Base-by-base conservation (phyloP, 1,140 invertebrate genomes). In the Drosophila bifasciata region DNA sequence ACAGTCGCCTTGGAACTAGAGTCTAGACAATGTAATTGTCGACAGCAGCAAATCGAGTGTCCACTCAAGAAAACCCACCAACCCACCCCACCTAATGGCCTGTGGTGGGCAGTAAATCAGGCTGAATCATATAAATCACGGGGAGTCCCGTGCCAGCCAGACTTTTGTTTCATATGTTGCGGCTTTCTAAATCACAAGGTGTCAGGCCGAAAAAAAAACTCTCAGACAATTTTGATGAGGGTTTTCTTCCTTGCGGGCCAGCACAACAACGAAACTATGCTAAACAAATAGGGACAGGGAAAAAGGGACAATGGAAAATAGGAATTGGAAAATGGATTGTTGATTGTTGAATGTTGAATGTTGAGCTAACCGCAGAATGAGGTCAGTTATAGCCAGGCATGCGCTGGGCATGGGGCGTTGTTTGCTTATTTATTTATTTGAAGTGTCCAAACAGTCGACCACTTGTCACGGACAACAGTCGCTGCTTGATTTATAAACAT, bases 391-490 rank as follows among this genome's bases (percentile, higher is more conserved):
- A 36, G 32, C 9, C 23, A 5, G 23, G 32, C 32, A 43, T n/a
- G n/a, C n/a, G n/a, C n/a, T n/a, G n/a, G 66, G 53, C 62, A 68
- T 49, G 40, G 64, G 64, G 53, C 50, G 50, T 32, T 1, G 59
- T 68, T 73, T 85, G 79, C 70, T 86, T 88, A 86, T 88, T 86
- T 86, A 86, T 86, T 88, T 86, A 88, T 86, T 88, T 88, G 57
- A 67, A 74, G 64, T 67, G 74, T 63, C 49, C 64, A 56, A 75
- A 66, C 81, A 74, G 72, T 86, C 79, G 77, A 78, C 64, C 74
- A 85, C 77, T 78, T 81, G 81, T 81, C 81, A 86, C 68, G 61
- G 67, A 58, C 80, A 85, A 79, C 66, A 73, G 68, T 50, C 44
- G 52, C 81, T 64, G 46, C 63, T 88, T 86, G 83, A 86, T 88